A percentile compares a stretch with the other conserved stretches of the same genome.
Conservation (phyloP, 2,113 vertebrate species). For the Felis chaus region DNA sequence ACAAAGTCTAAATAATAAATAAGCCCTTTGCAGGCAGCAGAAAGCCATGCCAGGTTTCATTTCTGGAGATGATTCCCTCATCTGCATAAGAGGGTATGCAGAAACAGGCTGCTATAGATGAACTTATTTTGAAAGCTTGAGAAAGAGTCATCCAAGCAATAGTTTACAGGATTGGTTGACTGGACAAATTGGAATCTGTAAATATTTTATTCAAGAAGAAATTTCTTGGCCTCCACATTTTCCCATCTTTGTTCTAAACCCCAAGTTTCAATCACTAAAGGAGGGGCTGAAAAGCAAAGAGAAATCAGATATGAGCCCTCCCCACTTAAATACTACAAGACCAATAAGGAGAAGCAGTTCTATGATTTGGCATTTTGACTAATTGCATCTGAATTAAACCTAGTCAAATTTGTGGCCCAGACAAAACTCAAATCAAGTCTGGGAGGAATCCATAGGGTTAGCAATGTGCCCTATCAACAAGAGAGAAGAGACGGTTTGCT, state of each 20-base stretch:
- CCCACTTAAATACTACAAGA: neutral
- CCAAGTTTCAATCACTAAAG: neutral
- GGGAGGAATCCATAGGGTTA: neutral
- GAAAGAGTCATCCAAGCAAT: neutral
- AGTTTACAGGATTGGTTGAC: neutral
- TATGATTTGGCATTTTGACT: neutral
- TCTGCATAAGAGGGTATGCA: neutral
- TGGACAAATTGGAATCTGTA: neutral
- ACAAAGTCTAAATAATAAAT: neutral
- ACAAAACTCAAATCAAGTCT: neutral
- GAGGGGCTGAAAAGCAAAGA: neutral
- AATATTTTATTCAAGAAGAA: neutral
- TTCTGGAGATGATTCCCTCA: neutral
- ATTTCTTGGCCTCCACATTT: neutral
- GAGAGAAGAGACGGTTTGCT: neutral
- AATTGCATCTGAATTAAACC: neutral
- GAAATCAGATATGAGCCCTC: neutral
- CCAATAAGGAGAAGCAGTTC: neutral
- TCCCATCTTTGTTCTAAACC: neutral
- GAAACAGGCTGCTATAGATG: neutral
- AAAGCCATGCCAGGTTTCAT: neutral
- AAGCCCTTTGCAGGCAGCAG: neutral
- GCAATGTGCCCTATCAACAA: neutral
- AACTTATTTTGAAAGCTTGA: neutral
- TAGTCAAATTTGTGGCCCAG: neutral